Evolutionary conservation across 2,888 invertebrate genomes (phyloP), one percentile per base, ranked within the genome.

Genomic region (Acronicta aceris): DNA sequence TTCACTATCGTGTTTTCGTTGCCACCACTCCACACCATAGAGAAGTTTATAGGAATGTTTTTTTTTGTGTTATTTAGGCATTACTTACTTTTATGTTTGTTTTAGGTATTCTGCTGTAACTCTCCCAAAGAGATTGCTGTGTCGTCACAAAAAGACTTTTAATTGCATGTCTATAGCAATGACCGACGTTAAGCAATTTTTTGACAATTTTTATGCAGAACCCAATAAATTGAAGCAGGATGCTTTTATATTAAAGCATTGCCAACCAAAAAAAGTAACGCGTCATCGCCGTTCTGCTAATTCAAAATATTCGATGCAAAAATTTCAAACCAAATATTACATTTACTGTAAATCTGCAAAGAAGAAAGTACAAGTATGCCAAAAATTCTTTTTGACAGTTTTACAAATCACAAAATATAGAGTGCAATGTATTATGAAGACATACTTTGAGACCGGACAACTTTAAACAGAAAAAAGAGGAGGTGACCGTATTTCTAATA

Each of bases 291-390:
- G 49, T 60, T 16, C 45, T 50, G 46, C 27, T 50, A 55, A n/a
- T 27, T 13, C 36, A 50, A 50, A 58, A 46, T 50, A 52, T 47
- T n/a, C 62, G 48, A 43, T 46, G 15, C 54, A 62, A 60, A 59
- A 43, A 41, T 70, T 47, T 42, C 62, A 41, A 30, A 50, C 61
- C 48, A 63, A 61, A 40, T 56, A 38, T 59, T 57, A 53, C 59
- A 65, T 65, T 59, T 65, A 70, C 42, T 48, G 56, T 25, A 62
- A 56, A 51, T 46, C 49, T 25, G 53, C 47, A 42, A 58, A 52
- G 30, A 57, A 59, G 38, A 55, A 60, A 17, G 51, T 62, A 45
- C 40, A 59, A 48, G 52, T 62, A 9, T 55, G 62, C 13, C 47
- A 27, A 36, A 33, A 9, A 12, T 33, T 33, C 9, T 33, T 33